These are phyloP conservation scores for Drosophila algonquin DNA, from an alignment of 2,888 invertebrate genomes.

Conservation along the genomic window DNA sequence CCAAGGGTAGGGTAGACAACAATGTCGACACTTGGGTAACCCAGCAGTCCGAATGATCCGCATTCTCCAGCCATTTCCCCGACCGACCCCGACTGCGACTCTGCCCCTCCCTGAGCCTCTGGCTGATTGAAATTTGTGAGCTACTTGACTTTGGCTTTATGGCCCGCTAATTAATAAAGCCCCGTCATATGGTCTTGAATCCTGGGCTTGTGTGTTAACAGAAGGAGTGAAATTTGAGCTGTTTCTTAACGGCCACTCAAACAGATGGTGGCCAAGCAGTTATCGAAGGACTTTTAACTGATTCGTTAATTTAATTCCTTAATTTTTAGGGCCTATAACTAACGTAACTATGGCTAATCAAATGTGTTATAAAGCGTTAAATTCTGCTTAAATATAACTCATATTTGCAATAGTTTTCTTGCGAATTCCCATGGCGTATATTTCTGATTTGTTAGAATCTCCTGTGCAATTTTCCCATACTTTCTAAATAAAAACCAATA, in stretches of 20 bases:
- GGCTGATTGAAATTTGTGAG: conserved; percentile 73
- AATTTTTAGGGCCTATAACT: background rate
- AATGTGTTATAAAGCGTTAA: too few relatives aligned
- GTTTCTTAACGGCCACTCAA: background rate
- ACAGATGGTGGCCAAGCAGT: background rate
- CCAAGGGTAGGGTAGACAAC: conserved; percentile 40
- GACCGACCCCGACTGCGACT: background rate
- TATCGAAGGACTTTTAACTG: background rate
- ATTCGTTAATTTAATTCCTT: too few relatives aligned
- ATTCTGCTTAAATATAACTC: too few relatives aligned
- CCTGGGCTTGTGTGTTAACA: conserved; percentile 17
- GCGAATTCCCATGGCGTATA: background rate
- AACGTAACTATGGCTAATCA: too few relatives aligned
- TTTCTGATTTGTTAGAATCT: background rate
- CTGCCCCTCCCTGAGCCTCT: conserved; percentile 12
- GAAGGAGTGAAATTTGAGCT: conserved; percentile 2
- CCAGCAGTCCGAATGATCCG: conserved; percentile 7
- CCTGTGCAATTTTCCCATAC: background rate
- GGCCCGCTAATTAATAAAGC: conserved; percentile 66
- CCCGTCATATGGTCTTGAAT: conserved; percentile 17
- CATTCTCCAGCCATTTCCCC: background rate
- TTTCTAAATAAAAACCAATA: background rate
- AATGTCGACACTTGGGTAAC: conserved; percentile 64
- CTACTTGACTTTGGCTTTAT: conserved; percentile 76
- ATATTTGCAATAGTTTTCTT: background rate